Evolutionary conservation across 2,113 vertebrate genomes (phyloP).

Genomic region (Sterna hirundo): DNA sequence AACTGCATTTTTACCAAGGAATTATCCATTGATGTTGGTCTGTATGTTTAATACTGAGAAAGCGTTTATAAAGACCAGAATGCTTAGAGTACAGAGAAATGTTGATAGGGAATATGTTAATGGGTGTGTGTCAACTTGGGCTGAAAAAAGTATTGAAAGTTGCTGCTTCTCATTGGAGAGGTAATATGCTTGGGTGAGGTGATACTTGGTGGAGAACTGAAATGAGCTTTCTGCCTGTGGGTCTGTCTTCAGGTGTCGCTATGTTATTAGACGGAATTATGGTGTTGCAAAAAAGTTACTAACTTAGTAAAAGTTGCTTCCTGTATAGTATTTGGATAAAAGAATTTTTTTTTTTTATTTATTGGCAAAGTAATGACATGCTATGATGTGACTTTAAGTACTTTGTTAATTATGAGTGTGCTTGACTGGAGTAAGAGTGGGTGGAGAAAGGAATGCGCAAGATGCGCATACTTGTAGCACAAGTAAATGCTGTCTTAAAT

Average conservation of each 20-base stretch:
- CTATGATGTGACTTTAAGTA: background rate
- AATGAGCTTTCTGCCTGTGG: background rate
- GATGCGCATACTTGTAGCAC: background rate
- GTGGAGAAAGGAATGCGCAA: conserved; percentile 2
- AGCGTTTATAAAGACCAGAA: background rate
- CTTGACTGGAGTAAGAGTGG: background rate
- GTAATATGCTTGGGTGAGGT: background rate
- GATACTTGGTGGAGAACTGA: background rate
- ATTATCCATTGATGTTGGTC: background rate
- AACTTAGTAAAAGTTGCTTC: background rate
- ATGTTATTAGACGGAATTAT: background rate
- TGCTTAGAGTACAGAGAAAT: background rate
- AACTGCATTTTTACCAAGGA: background rate
- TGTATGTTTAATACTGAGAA: background rate
- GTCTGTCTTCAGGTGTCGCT: background rate
- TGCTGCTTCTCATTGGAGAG: background rate
- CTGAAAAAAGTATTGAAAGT: background rate
- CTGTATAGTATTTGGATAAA: background rate
- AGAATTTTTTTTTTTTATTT: background rate
- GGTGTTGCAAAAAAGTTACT: background rate
- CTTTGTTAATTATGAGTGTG: background rate
- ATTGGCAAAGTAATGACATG: background rate
- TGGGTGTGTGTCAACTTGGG: background rate
- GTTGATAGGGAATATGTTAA: background rate
- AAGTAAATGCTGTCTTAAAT: background rate